Conservation (phyloP, 2,797 vertebrate genomes). For the Onychomys leucogaster region DNA sequence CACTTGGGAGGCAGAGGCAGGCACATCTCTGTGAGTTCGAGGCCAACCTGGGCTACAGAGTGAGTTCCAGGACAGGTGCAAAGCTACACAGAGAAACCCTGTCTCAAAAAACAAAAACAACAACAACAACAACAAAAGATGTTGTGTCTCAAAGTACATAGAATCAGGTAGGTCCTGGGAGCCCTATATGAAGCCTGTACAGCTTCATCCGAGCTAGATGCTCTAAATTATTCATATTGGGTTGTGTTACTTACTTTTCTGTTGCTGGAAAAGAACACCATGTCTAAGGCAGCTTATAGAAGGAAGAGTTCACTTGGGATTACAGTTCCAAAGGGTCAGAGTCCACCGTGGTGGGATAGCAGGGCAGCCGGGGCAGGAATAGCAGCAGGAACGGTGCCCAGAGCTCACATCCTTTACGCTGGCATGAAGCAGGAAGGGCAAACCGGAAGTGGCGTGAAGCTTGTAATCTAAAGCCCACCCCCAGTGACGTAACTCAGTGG, state of each 20-base stretch:
- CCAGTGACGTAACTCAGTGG: not conserved
- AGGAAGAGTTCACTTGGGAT: not conserved
- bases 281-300: not conserved
- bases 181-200: not conserved
- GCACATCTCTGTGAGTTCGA: too few species aligned
- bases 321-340: not conserved
- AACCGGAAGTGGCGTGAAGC: not conserved
- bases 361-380: not conserved
- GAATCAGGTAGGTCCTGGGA: not conserved
- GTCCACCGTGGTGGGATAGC: too few species aligned
- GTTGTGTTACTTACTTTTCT: not conserved
- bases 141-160: constrained; percentile 21
- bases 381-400: not conserved
- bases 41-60: too few species aligned
- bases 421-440: not conserved
- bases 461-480: too few species aligned
- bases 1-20: too few species aligned
- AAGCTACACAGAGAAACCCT: too few species aligned
- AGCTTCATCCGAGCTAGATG: constrained; percentile 9
- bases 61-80: too few species aligned
- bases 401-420: too few species aligned
- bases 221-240: constrained; percentile 36
- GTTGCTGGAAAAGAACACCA: not conserved
- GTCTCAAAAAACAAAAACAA: too few species aligned
- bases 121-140: too few species aligned